Evolutionary conservation across 2,888 invertebrate genomes (phyloP), one percentile per base, ranked within the genome.

Genomic region (Morinoia aosen): DNA sequence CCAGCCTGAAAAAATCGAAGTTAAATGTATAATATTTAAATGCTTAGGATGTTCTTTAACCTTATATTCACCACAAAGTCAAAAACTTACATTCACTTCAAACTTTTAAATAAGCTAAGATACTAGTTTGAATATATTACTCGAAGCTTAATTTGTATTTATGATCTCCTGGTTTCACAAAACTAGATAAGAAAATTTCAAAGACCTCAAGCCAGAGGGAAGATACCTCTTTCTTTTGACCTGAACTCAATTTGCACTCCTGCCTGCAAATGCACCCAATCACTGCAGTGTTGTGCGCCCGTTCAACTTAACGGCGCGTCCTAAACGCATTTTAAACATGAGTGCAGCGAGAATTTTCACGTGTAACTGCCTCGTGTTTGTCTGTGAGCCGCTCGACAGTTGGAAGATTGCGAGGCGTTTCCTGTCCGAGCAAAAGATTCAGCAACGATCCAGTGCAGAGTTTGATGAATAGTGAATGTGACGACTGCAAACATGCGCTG

Each of bases 401-500:
- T 76, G 8, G 76, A 76, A 33, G 76, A 76, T 76, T 76, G 76
- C 76, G 16, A 76, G 76, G 33, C 16, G 12, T 33, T 76, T 76
- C 48, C 25, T 25, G 33, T 33, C 25, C 10, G 76, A 76, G 25
- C 14, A 76, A 76, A 76, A 76, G 76, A 76, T 76, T 76, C 76
- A 76, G 76, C 25, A 90, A 40, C 90, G 40, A 90, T 90, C 40
- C 90, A 39, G 90, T 90, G 90, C 39, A 40, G 39, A 90, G 90
- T 90, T 90, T 90, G 90, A 90, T 90, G 90, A 90, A 90, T 90
- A 90, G 90, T 90, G 90, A 90, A 90, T 90, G 90, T 48, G 90
- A 90, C 90, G 90, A 90, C 14, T 12, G 90, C 90, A 90, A 90
- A 90, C 90, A 40, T 39, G 39, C 19, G 12, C 14, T 19, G 40